Evolutionary conservation across 2,888 invertebrate species (phyloP).

Genomic region (Eupithecia centaureata): DNA sequence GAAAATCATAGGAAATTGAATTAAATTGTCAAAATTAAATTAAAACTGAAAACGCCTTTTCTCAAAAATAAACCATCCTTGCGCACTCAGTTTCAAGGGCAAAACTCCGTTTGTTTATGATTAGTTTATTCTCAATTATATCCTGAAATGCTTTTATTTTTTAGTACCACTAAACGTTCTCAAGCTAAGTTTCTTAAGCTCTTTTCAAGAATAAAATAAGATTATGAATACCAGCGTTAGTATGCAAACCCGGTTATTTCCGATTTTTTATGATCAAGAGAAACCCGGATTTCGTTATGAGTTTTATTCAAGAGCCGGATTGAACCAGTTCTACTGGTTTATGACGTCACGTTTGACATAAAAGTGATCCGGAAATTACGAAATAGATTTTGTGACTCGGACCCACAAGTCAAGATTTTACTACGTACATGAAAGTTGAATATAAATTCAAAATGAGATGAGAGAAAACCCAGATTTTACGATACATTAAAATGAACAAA

Average conservation of each 20-base stretch:
- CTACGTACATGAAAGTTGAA: constrained; percentile 11
- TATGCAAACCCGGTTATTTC: constrained; percentile 4
- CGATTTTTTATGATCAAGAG: neutral
- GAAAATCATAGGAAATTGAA: too few relatives aligned
- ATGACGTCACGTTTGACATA: constrained; percentile 24
- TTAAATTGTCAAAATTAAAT: too few relatives aligned
- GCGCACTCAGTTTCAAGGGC: too few relatives aligned
- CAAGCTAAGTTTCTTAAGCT: neutral
- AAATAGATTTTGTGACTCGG: constrained; percentile 13
- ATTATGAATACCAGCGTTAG: neutral
- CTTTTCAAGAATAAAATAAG: neutral
- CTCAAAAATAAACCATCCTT: too few relatives aligned
- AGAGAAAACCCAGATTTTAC: neutral
- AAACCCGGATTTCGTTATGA: neutral
- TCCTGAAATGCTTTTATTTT: neutral
- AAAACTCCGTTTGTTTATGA: too few relatives aligned
- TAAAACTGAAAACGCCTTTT: too few relatives aligned
- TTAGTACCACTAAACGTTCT: neutral
- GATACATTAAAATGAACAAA: neutral
- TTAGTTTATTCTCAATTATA: neutral
- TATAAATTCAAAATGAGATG: neutral
- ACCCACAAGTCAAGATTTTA: constrained; percentile 5
- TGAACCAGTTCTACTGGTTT: constrained; percentile 25
- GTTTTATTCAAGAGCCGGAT: constrained; percentile 23
- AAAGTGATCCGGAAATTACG: constrained; percentile 22